Percentiles rank a stretch among this genome's conserved stretches.
Evolutionary conservation across 2,113 vertebrate genomes (phyloP).

Genomic region (Meriones unguiculatus): DNA sequence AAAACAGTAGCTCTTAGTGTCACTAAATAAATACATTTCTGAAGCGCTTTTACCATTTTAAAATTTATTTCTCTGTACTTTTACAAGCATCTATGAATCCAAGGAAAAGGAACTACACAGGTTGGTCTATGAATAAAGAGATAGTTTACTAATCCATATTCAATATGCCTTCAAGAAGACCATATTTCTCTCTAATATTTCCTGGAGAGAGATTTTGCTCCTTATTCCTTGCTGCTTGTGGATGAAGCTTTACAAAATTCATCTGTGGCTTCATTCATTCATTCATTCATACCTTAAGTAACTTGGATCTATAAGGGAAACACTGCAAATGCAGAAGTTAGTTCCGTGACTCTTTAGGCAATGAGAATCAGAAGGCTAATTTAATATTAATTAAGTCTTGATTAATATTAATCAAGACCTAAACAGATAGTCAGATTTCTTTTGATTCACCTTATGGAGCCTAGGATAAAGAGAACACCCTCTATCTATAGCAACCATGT

Average conservation of each 20-base stretch:
- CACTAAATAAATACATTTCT: conserved; percentile 30
- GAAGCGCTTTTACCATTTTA: background rate
- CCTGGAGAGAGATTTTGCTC: background rate
- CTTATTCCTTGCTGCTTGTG: background rate
- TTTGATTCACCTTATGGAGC: background rate
- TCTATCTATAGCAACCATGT: background rate
- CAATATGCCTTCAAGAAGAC: background rate
- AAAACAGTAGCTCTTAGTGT: background rate
- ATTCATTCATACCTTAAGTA: background rate
- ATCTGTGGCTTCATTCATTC: conserved; percentile 3
- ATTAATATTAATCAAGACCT: background rate
- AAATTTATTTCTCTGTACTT: background rate
- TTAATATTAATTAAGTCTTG: background rate
- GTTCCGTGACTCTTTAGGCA: conserved; percentile 18
- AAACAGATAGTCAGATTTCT: background rate
- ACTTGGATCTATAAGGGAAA: background rate
- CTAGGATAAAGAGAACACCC: background rate
- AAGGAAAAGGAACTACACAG: background rate
- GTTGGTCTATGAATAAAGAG: background rate
- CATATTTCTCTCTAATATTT: background rate
- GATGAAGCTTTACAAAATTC: background rate
- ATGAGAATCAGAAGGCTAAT: background rate
- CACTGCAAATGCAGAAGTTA: background rate
- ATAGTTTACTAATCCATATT: background rate
- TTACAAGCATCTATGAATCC: background rate